Evolutionary conservation across 1,140 invertebrate genomes (phyloP), one percentile per base, ranked within the genome.

Genomic region (Drosophila bifasciata): DNA sequence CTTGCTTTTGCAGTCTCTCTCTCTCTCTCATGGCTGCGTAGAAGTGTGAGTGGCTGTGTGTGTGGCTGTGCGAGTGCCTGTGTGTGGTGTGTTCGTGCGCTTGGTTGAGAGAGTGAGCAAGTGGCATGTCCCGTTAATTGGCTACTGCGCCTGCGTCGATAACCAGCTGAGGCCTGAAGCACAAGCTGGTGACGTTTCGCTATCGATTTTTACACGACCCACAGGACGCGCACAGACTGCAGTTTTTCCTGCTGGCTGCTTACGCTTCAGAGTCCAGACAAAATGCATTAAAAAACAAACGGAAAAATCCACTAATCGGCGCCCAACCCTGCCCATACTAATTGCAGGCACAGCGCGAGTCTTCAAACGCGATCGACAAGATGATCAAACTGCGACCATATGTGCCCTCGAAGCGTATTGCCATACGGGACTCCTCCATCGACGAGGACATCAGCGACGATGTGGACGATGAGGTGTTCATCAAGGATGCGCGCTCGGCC

Each of bases 401-500:
- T 91, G 88, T 89, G 76, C 90, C 91, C 66, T 91, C 91, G 9
- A 90, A 86, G 66, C 77, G 88, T 52, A 88, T 91, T 63, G 91
- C 89, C 51, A 85, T 91, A 76, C 78, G 91, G 66, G 91, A 91
- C 69, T 85, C 80, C 28, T 91, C 90, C 49, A 90, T 91, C 53
- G 91, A 91, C 53, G 91, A 91, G 71, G 91, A 91, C 43, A 81
- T 83, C 3, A 91, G 90, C 57, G 91, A 91, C 28, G 95, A 96
- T 90, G 93, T 95, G 3, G 95, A 96, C 78, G 95, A 96, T 89
- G 95, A 96, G 90, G 95, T 96, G 13, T 96, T 96, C 77, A 95
- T 96, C 66, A 92, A 95, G 67, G 95, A 96, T 92, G 95, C 95
- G 8, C 93, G 94, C 91, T 94, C 88, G 11, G 81, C 81, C 21